Evolutionary conservation across 2,888 invertebrate species (phyloP).

Genomic region (Pyrochroa serraticornis): DNA sequence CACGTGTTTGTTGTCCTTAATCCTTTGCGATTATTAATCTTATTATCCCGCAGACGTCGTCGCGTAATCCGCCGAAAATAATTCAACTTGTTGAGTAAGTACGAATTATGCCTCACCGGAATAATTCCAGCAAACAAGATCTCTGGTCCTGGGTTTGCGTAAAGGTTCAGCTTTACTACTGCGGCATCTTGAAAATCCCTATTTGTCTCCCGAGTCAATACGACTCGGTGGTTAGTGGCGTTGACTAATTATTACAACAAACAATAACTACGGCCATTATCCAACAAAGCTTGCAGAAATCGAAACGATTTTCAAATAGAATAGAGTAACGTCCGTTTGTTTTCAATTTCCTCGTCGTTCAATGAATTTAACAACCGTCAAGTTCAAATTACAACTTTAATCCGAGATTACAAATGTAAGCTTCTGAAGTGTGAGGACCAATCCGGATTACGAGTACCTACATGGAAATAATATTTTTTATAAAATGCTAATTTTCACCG

Average conservation of each 20-base stretch:
- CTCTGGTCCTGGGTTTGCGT: slow-evolving; percentile 20
- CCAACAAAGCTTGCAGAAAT: no score
- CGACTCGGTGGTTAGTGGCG: background rate
- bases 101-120: slow-evolving; percentile 23
- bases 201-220: slow-evolving; percentile 14
- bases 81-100: slow-evolving; percentile 20
- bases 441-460: no score
- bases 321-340: no score
- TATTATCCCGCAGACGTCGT: background rate
- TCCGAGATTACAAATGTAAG: no score
- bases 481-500: no score
- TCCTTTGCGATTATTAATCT: background rate
- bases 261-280: background rate
- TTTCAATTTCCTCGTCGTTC: no score
- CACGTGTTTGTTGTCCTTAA: background rate
- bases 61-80: background rate
- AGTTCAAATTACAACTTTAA: no score
- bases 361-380: no score
- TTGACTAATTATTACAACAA: slow-evolving; percentile 6
- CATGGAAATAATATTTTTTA: no score
- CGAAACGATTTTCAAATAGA: no score
- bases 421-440: no score
- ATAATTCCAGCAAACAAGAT: slow-evolving; percentile 29
- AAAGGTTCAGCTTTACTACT: slow-evolving; percentile 19
- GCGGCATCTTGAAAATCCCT: slow-evolving; percentile 19